Conservation (phyloP, 2,113 vertebrate genomes). For the Gymnorhina tibicen region DNA sequence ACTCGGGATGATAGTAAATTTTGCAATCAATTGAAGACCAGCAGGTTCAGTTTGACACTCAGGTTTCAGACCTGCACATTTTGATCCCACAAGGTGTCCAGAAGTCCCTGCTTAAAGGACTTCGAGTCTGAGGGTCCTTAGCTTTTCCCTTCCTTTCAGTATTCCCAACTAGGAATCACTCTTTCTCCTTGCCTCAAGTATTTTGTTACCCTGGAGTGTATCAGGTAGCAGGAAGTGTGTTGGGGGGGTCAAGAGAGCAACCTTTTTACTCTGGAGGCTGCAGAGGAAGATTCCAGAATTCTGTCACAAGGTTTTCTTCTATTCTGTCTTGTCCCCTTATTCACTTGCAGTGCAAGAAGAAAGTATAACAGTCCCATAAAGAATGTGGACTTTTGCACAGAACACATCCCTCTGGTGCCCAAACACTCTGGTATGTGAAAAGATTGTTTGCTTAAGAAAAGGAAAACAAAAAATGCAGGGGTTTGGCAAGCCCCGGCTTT, state of each 20-base stretch:
- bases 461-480: not conserved
- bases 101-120: not conserved
- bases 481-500: not conserved
- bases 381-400: not conserved
- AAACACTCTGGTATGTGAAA: not conserved
- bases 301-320: not conserved
- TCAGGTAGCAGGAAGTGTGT: not conserved
- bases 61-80: not conserved
- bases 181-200: not conserved
- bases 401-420: not conserved
- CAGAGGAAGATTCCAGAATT: not conserved
- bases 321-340: not conserved
- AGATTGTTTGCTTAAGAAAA: not conserved
- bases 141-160: not conserved
- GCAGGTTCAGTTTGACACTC: not conserved
- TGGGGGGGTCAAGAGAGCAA: not conserved
- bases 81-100: not conserved
- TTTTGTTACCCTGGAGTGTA: not conserved
- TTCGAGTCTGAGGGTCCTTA: not conserved
- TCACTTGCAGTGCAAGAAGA: not conserved
- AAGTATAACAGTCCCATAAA: not conserved
- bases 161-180: not conserved
- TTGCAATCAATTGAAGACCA: not conserved
- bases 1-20: not conserved
- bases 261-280: not conserved